These are phyloP conservation scores for Philonicus albiceps DNA, from an alignment of 2,888 invertebrate species.

Conservation along the genomic window DNA sequence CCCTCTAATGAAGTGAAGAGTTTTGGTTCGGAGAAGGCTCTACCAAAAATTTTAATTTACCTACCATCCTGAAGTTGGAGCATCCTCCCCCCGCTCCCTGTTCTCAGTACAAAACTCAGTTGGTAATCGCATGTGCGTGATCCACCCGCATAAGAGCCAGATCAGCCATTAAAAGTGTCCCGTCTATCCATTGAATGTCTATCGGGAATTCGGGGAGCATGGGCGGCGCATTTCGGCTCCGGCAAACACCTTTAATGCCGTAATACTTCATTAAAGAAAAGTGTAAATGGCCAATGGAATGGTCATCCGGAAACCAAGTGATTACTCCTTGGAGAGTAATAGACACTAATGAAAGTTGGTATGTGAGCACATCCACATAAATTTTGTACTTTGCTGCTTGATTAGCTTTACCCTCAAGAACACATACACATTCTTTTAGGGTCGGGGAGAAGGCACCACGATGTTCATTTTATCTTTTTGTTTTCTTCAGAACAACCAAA, in stretches of 20 bases:
- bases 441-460: background rate
- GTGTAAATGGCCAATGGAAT: conserved; percentile 48
- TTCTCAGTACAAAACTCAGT: background rate
- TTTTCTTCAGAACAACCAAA: background rate
- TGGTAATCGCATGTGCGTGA: background rate
- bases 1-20: conserved; percentile 37
- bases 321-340: conserved; percentile 49
- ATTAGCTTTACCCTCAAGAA: conserved; percentile 22
- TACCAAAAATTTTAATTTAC: conserved; percentile 29
- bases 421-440: background rate
- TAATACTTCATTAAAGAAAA: conserved; percentile 50
- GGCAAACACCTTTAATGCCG: conserved; percentile 45
- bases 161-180: conserved; percentile 27
- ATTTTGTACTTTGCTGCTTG: conserved; percentile 30
- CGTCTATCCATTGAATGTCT: background rate
- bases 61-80: background rate
- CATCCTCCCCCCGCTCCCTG: background rate
- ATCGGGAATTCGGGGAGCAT: background rate
- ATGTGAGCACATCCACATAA: conserved; percentile 33
- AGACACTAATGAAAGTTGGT: conserved; percentile 46
- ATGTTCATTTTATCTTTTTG: background rate
- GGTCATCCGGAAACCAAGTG: conserved; percentile 47
- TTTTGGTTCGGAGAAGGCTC: background rate
- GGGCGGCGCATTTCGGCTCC: conserved; percentile 37
- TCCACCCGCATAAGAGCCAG: background rate